These are phyloP conservation scores for mouse (Mus musculus) DNA, from an alignment of 2,113 vertebrate genomes.

Conservation along the genomic window DNA sequence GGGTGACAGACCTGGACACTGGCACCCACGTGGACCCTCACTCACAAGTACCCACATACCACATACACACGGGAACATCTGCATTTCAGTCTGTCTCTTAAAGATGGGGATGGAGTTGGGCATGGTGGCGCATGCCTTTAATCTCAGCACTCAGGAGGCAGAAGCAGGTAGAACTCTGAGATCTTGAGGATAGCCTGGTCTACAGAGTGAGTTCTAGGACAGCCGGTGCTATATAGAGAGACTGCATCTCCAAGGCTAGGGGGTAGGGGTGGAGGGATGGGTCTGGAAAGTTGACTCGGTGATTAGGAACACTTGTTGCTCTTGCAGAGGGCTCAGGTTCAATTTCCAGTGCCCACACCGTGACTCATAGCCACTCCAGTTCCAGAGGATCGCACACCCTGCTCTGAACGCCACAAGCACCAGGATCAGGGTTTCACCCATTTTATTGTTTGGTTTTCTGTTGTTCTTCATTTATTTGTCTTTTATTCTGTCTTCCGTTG, in stretches of 20 bases:
- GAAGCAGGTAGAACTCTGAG: neutral
- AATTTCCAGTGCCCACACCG: neutral
- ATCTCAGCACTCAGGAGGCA: neutral
- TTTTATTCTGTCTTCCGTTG: neutral
- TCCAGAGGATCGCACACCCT: neutral
- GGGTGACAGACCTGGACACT: neutral
- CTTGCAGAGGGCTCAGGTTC: neutral
- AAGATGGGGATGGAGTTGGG: neutral
- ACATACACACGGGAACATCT: neutral
- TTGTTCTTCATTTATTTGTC: neutral
- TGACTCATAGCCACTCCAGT: neutral
- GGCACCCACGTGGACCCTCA: neutral
- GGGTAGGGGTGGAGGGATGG: too few species aligned
- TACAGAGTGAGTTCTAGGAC: neutral
- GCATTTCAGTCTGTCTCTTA: conserved; percentile 51
- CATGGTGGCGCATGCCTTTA: neutral
- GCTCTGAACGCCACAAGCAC: neutral
- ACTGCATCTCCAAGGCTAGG: neutral
- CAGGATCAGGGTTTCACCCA: neutral
- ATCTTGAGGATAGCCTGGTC: neutral
- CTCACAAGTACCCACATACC: neutral
- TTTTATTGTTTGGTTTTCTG: neutral
- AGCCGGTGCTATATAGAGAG: neutral
- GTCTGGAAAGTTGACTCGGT: neutral
- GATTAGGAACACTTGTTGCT: neutral